Conservation (phyloP, 2,888 invertebrate species). For the Mythimna ferrago region DNA sequence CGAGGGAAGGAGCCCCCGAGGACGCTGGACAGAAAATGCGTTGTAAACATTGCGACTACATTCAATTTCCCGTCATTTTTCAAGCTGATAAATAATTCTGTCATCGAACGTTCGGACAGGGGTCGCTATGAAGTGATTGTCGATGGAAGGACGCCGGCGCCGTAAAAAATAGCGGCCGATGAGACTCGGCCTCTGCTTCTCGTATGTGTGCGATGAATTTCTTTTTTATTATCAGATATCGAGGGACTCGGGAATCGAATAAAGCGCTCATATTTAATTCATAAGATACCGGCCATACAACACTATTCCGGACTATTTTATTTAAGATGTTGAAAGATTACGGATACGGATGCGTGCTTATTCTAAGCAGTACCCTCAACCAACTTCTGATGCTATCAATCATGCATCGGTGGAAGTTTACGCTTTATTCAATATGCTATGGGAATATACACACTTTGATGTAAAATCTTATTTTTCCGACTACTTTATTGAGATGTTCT, state of each 20-base stretch:
- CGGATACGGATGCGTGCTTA: slow-evolving; percentile 78
- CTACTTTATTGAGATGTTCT: background rate
- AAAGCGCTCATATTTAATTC: slow-evolving; percentile 91
- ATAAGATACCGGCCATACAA: slow-evolving; percentile 90
- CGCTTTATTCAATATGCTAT: slow-evolving; percentile 35
- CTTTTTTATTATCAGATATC: slow-evolving; percentile 91
- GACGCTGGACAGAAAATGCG: slow-evolving; percentile 90
- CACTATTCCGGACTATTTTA: slow-evolving; percentile 88
- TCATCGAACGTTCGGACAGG: slow-evolving; percentile 90
- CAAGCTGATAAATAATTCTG: slow-evolving; percentile 92
- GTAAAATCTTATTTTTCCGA: background rate
- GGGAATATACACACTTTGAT: slow-evolving; percentile 7
- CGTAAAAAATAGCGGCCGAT: slow-evolving; percentile 89
- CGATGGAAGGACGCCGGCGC: slow-evolving; percentile 84
- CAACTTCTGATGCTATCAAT: slow-evolving; percentile 64
- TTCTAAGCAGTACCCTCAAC: slow-evolving; percentile 72
- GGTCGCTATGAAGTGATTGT: slow-evolving; percentile 91
- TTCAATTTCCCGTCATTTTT: slow-evolving; percentile 92
- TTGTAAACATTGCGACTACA: slow-evolving; percentile 91
- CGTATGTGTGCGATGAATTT: slow-evolving; percentile 89
- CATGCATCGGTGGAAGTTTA: slow-evolving; percentile 47
- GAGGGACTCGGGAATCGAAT: slow-evolving; percentile 91
- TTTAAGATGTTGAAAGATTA: slow-evolving; percentile 89
- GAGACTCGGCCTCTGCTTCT: slow-evolving; percentile 79
- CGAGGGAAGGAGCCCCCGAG: slow-evolving; percentile 90